Evolutionary conservation across 2,888 invertebrate genomes (phyloP), one percentile per base, ranked within the genome.

Genomic region (Lingula anatina): DNA sequence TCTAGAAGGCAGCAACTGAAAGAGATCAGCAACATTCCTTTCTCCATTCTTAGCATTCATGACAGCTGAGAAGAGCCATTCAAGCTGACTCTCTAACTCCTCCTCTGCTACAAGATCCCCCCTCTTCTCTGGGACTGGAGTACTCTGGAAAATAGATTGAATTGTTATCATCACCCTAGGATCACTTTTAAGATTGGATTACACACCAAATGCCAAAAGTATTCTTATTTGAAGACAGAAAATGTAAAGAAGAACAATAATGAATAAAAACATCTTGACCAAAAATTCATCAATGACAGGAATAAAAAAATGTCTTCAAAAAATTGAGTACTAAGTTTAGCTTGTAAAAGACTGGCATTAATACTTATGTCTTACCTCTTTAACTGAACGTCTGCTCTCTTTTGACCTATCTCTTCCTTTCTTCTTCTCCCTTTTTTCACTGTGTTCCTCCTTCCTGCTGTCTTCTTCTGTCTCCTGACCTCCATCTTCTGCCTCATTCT

Each of bases 1-100:
- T 75, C 88, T 90, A 0, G 92, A 90, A 0, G 96, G 96, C 45
- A 97, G 81, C 49, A 96, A 82, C 72, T 93, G 90, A 76, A 97
- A 97, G 59, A 87, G 88, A 2, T 86, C 83, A 72, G 92, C 88
- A 4, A 97, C 80, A 0, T 87, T 83, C n/a, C 95, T 83, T 4
- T 68, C 70, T 28, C 83, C 81, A 71, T 90, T 88, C 18, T 86
- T 87, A 1, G 92, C 90, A 45, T 87, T 86, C 86, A 96, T 91
- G 51, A 88, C 87, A 15, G 90, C 84, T 55, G 85, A 85, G 71
- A 97, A 93, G 9, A 96, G 81, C 70, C 95, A 93, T 77, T 96
- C 94, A 68, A 86, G 87, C n/a, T n/a, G n/a, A n/a, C n/a, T n/a
- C n/a, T n/a, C n/a, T n/a, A n/a, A n/a, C 60, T 87, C 87, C 51